Percentiles rank a stretch among this genome's conserved stretches.
Conservation (phyloP, 2,888 invertebrate genomes). For the Fissipunctia ypsillon region DNA sequence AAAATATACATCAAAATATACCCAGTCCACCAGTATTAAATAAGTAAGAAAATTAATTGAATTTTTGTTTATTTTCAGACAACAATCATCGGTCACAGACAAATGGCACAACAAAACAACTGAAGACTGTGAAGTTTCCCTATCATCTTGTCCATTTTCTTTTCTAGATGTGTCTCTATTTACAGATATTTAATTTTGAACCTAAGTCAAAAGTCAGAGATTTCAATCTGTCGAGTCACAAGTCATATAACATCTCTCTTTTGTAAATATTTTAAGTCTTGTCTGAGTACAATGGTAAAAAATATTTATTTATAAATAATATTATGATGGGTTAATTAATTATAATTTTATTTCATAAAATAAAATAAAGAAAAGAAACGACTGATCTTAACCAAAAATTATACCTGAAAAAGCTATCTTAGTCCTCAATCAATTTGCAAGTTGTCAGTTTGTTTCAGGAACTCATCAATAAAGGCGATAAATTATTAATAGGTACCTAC, state of each 20-base stretch:
- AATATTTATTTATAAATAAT: too few species aligned
- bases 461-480: conserved; percentile 24
- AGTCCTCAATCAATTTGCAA: background rate
- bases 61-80: too few species aligned
- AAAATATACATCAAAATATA: too few species aligned
- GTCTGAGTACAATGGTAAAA: too few species aligned
- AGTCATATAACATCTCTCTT: background rate
- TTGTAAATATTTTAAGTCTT: background rate
- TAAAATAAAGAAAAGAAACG: background rate
- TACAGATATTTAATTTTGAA: conserved; percentile 81
- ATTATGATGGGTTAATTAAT: too few species aligned
- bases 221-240: too few species aligned
- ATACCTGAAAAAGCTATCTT: background rate
- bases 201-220: too few species aligned
- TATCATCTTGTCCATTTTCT: conserved; percentile 89
- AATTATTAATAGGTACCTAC: conserved; percentile 3
- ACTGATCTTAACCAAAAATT: background rate
- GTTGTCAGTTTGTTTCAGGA: conserved; percentile 16
- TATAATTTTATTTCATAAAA: too few species aligned
- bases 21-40: too few species aligned
- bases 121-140: conserved; percentile 85
- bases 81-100: conserved; percentile 77
- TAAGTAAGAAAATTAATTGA: too few species aligned
- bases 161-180: conserved; percentile 89
- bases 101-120: conserved; percentile 81